Evolutionary conservation across 2,797 vertebrate species (phyloP).

Genomic region (Pseudochirops cupreus): DNA sequence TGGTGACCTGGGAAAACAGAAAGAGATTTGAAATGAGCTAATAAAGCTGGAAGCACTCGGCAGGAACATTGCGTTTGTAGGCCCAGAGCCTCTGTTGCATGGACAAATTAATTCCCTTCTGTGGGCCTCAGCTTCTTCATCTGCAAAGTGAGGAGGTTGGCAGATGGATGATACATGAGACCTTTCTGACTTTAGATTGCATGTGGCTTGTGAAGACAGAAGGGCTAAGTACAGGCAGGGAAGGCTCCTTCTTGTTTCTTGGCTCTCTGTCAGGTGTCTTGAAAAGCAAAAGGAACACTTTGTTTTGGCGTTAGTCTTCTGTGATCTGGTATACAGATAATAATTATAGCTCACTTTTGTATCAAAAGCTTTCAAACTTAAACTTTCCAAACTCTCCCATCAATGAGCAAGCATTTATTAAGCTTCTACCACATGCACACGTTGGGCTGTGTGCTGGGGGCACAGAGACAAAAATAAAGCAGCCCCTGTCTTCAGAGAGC

Average conservation of each 20-base stretch:
- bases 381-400: background rate
- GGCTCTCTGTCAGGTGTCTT: background rate
- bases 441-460: background rate
- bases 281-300: background rate
- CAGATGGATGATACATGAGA: background rate
- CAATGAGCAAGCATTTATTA: background rate
- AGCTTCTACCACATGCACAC: background rate
- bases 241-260: background rate
- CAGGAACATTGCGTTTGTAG: background rate
- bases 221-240: background rate
- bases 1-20: slow-evolving; percentile 47
- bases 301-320: background rate
- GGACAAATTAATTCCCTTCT: background rate
- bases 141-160: background rate
- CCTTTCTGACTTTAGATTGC: background rate
- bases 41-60: slow-evolving; percentile 8
- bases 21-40: slow-evolving; percentile 25
- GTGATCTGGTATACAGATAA: background rate
- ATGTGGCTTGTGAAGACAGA: background rate
- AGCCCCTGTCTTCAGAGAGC: background rate
- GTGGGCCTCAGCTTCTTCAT: background rate
- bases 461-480: background rate
- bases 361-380: background rate
- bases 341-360: background rate
- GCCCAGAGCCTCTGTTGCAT: background rate